Evolutionary conservation across 2,113 vertebrate species (phyloP), one percentile per base, ranked within the genome.

Genomic region (Phaethornis superciliosus): DNA sequence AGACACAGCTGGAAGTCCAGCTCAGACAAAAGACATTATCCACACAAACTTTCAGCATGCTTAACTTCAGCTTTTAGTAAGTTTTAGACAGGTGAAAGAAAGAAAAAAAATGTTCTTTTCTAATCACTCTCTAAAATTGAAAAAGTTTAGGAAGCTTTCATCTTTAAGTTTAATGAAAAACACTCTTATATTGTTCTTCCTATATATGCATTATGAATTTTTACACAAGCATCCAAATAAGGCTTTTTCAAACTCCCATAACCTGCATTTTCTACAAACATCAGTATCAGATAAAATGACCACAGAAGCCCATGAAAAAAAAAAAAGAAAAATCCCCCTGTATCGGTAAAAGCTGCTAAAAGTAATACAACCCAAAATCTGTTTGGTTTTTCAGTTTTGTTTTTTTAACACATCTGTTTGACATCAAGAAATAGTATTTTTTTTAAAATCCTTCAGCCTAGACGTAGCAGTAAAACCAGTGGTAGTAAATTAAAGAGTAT

Each of bases 371-470:
- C 54, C 6, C 16, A n/a, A 70, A 69, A 81, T 64, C 32, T n/a
- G 42, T 15, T 37, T 63, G 52, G 71, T 52, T 28, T 30, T 55
- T 55, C 17, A 27, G 40, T 30, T 16, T 32, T 74, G 52, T 82
- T 46, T 71, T 94, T 89, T 69, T 33, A 18, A 55, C 32, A 85
- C 89, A 97, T 95, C 83, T 97, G 94, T 81, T 94, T 77, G 70
- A 85, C 51, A 96, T 95, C 83, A 96, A 69, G 72, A 79, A 80
- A 81, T 44, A 63, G 52, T 78, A 64, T 87, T 33, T 60, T 40
- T 49, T 35, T 71, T 4, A 49, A 93, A 96, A 82, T 32, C 70
- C 85, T 89, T 91, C 60, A 83, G 70, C 81, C 60, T 12, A 52
- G 60, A 80, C 46, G 51, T 2, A 67, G 62, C 86, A 94, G 63